Percentiles rank a stretch among this genome's conserved stretches.
Conservation (phyloP, 2,113 vertebrate species). For the Ciconia stormi region DNA sequence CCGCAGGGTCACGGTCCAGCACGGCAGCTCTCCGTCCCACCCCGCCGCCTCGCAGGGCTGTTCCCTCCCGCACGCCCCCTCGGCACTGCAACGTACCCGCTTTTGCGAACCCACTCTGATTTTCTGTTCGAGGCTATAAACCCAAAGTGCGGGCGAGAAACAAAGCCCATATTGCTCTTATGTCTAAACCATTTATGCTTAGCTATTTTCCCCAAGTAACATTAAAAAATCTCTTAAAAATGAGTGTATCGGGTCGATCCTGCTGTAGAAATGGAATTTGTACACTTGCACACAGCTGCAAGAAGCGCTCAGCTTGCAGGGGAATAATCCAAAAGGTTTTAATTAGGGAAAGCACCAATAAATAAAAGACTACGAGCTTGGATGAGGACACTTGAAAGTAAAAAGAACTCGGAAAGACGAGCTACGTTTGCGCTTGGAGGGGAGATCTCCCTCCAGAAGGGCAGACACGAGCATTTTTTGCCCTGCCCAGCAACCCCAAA, state of each 20-base stretch:
- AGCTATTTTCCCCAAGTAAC: background rate
- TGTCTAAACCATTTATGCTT: background rate
- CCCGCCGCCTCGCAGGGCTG: background rate
- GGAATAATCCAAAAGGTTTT: slow-evolving; percentile 26
- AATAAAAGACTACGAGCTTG: background rate
- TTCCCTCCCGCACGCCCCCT: background rate
- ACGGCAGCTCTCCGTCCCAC: background rate
- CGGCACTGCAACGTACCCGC: accelerated
- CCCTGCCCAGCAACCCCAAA: background rate
- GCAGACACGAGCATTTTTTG: slow-evolving; percentile 8
- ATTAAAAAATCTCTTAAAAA: background rate
- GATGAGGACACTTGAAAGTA: background rate
- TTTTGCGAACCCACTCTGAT: background rate
- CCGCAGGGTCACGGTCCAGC: background rate
- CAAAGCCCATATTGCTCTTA: background rate
- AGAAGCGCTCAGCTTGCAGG: background rate
- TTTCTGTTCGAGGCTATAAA: background rate
- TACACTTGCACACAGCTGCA: background rate
- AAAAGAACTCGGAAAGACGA: slow-evolving; percentile 18
- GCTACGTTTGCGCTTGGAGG: background rate
- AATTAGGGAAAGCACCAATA: slow-evolving; percentile 15
- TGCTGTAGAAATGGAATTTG: background rate
- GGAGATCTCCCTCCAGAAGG: background rate
- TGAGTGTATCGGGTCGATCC: background rate
- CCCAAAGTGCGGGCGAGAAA: accelerated